These are phyloP conservation scores for Drymodes brunneopygia DNA, from an alignment of 2,113 vertebrate species.

Conservation along the genomic window DNA sequence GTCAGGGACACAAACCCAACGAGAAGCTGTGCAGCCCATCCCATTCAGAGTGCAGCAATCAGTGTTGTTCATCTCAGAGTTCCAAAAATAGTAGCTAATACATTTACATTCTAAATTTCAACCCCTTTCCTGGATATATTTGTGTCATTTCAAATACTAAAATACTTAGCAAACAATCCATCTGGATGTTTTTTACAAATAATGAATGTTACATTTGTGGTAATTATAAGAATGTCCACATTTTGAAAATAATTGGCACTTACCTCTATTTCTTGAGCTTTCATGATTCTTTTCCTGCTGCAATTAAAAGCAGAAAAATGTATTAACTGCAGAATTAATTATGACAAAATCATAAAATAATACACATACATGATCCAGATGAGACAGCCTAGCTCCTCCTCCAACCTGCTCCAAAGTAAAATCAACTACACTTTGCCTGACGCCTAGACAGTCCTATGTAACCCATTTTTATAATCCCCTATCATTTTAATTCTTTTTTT, in stretches of 20 bases:
- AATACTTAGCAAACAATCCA: neutral
- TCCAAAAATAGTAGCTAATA: neutral
- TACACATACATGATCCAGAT: neutral
- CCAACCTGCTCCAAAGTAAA: neutral
- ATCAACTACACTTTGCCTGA: neutral
- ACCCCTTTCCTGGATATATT: neutral
- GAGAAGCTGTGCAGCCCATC: neutral
- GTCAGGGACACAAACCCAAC: neutral
- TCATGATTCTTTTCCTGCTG: constrained; percentile 78
- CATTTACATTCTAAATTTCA: neutral
- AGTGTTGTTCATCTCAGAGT: neutral
- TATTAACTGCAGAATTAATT: neutral
- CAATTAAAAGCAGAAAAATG: constrained; percentile 65
- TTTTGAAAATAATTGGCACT: constrained; percentile 40
- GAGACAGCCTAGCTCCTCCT: neutral
- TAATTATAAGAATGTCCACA: neutral
- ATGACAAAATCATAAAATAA: neutral
- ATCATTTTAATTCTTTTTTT: fast-evolving
- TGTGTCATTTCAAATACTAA: neutral
- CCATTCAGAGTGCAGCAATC: neutral
- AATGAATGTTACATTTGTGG: neutral
- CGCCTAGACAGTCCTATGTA: neutral
- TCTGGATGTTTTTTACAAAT: neutral
- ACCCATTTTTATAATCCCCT: neutral
- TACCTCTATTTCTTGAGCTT: constrained; percentile 74